Evolutionary conservation across 2,888 invertebrate species (phyloP).

Genomic region (Kuschelorhynchus macadamiae): DNA sequence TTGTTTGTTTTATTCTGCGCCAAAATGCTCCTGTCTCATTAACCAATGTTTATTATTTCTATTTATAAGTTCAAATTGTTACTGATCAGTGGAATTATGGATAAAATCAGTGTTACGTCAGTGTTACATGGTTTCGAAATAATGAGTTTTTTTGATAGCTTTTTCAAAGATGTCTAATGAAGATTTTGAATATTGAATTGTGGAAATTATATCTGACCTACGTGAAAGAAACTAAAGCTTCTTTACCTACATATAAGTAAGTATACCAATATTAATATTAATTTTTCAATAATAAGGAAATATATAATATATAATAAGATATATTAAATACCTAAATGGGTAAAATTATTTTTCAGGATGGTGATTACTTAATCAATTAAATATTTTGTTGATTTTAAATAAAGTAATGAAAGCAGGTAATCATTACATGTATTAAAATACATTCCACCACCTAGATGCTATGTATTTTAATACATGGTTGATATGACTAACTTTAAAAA

Average conservation of each 20-base stretch:
- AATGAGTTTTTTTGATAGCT: slow-evolving; percentile 75
- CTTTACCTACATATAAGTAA: slow-evolving; percentile 93
- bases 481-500: no score
- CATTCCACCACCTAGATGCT: no score
- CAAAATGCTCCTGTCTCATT: slow-evolving; percentile 57
- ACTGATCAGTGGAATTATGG: no score
- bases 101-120: slow-evolving; percentile 15
- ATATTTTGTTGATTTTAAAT: no score
- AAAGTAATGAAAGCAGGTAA: no score
- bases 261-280: slow-evolving; percentile 61
- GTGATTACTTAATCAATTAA: no score
- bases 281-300: background rate
- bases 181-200: slow-evolving; percentile 98
- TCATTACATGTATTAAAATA: no score
- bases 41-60: slow-evolving; percentile 54
- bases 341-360: no score
- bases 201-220: slow-evolving; percentile 99
- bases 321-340: no score
- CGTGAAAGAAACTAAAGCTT: slow-evolving; percentile 97
- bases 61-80: no score
- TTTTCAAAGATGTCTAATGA: slow-evolving; percentile 97
- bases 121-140: slow-evolving; percentile 19
- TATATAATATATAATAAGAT: no score
- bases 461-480: no score
- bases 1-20: slow-evolving; percentile 56